Evolutionary conservation across 2,888 invertebrate species (phyloP).

Genomic region (Dorcus parallelipipedus): DNA sequence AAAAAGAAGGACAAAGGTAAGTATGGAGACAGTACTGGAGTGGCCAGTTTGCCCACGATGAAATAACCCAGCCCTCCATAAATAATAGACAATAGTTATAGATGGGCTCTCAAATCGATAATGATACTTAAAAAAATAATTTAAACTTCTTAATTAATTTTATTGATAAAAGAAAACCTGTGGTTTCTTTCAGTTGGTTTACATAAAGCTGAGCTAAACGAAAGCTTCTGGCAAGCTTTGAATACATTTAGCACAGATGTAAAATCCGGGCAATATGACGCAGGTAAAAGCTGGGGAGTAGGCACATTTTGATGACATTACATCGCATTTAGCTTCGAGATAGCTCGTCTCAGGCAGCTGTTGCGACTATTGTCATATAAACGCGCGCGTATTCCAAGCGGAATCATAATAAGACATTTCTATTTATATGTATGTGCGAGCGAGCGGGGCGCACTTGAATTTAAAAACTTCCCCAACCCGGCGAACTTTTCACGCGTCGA

Average conservation of each 20-base stretch:
- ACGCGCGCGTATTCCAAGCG: constrained; percentile 3
- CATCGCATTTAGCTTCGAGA: constrained; percentile 9
- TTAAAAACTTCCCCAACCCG: not conserved
- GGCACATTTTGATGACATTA: constrained; percentile 10
- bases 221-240: too few species aligned
- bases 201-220: too few species aligned
- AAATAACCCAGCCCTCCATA: too few species aligned
- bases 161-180: too few species aligned
- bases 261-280: not conserved
- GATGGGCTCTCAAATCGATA: too few species aligned
- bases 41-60: too few species aligned
- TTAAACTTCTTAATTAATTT: too few species aligned
- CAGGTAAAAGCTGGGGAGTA: not conserved
- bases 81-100: too few species aligned
- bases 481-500: not conserved
- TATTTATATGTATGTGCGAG: not conserved
- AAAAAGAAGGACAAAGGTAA: too few species aligned
- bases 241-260: constrained; percentile 1
- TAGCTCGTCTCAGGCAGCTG: constrained; percentile 10
- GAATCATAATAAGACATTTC: constrained; percentile 8
- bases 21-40: too few species aligned
- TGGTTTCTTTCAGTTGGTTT: too few species aligned
- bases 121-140: too few species aligned
- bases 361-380: constrained; percentile 12
- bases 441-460: not conserved